Conservation (phyloP, 2,888 invertebrate species). For the Urechis unicinctus region DNA sequence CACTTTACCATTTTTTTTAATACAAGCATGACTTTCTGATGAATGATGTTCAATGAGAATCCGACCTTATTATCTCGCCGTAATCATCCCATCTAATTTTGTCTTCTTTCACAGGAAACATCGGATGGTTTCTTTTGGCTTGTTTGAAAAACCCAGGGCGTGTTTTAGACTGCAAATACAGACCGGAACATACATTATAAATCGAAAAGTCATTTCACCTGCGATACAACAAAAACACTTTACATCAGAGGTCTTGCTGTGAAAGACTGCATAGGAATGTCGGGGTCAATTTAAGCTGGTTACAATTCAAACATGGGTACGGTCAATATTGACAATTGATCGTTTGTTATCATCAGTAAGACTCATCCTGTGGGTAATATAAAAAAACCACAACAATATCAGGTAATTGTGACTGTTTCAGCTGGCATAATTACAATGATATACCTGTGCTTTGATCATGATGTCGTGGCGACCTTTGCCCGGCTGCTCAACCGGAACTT, state of each 20-base stretch:
- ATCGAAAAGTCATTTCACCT: not conserved
- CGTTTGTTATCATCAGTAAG: too few relatives aligned
- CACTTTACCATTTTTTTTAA: too few relatives aligned
- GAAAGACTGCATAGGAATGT: too few relatives aligned
- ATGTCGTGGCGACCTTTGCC: slow-evolving; percentile 63
- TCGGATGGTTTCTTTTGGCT: slow-evolving; percentile 86
- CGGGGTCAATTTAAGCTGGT: too few relatives aligned
- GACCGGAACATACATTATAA: not conserved
- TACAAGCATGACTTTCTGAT: too few relatives aligned
- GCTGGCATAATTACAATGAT: not conserved
- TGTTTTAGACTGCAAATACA: slow-evolving; percentile 38
- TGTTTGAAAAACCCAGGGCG: slow-evolving; percentile 71
- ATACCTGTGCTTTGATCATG: slow-evolving; percentile 55
- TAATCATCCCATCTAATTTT: slow-evolving; percentile 89
- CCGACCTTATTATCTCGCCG: slow-evolving; percentile 75
- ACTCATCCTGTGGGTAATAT: too few relatives aligned
- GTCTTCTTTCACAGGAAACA: slow-evolving; percentile 92
- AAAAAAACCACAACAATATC: slow-evolving; percentile 1
- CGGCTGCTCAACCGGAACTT: slow-evolving; percentile 46
- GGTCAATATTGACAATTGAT: too few relatives aligned
- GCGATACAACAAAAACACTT: too few relatives aligned
- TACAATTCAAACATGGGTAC: too few relatives aligned
- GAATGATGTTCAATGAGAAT: not conserved
- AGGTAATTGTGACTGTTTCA: not conserved
- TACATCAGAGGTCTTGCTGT: too few relatives aligned